Evolutionary conservation across 2,113 vertebrate genomes (phyloP).

Genomic region (Pterocles orientalis): DNA sequence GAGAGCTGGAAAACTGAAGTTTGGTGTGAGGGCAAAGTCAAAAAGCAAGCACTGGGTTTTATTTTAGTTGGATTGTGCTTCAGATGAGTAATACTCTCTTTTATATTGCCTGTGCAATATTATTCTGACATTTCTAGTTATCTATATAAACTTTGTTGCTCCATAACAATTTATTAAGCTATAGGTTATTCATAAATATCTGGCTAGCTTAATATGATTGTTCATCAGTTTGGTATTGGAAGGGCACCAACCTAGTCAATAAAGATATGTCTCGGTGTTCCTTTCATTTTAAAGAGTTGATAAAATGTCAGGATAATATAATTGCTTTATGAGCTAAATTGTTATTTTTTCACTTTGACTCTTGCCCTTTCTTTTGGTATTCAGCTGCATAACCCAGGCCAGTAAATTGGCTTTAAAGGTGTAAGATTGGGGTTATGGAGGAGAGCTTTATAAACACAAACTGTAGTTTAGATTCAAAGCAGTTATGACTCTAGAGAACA

Average conservation of each 20-base stretch:
- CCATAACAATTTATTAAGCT: conserved; percentile 54
- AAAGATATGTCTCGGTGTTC: conserved; percentile 28
- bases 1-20: conserved; percentile 1
- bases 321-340: conserved; percentile 1
- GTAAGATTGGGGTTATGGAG: background rate
- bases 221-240: conserved; percentile 50
- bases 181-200: conserved; percentile 45
- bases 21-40: background rate
- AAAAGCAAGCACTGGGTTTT: conserved; percentile 21
- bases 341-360: conserved; percentile 20
- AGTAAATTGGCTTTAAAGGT: conserved; percentile 12
- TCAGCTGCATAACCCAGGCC: background rate
- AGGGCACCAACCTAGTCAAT: conserved; percentile 45
- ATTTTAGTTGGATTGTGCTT: conserved; percentile 20
- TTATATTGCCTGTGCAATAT: conserved; percentile 23
- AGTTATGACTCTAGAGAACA: background rate
- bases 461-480: background rate
- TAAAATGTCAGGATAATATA: conserved; percentile 53
- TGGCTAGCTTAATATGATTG: conserved; percentile 41
- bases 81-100: conserved; percentile 27
- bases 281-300: background rate
- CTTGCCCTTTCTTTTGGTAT: background rate
- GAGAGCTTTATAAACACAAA: background rate
- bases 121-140: conserved; percentile 58
- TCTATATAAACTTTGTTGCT: conserved; percentile 53